Conservation (phyloP, 2,888 invertebrate species). For the Cyclophora punctaria region DNA sequence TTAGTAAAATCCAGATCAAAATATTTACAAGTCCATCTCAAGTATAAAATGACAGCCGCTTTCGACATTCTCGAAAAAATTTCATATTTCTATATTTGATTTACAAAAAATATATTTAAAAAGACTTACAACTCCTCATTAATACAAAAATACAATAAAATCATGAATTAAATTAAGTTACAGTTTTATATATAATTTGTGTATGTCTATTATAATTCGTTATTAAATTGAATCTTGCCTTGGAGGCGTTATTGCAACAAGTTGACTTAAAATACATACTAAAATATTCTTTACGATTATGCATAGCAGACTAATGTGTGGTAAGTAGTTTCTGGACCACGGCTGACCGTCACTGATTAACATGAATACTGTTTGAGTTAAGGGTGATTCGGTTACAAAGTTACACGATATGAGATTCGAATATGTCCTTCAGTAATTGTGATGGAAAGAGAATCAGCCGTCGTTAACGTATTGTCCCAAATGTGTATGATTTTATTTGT, state of each 20-base stretch:
- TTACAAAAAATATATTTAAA: constrained; percentile 30
- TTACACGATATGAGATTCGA: too few species aligned
- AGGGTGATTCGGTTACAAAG: too few species aligned
- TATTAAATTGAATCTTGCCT: constrained; percentile 35
- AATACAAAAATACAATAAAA: constrained; percentile 56
- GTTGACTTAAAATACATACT: constrained; percentile 44
- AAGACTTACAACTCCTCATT: constrained; percentile 38
- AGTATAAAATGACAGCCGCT: constrained; percentile 26
- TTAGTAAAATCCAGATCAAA: constrained; percentile 56
- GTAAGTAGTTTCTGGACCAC: constrained; percentile 22
- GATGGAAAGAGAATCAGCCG: too few species aligned
- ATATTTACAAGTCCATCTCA: constrained; percentile 53
- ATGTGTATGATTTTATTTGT: too few species aligned
- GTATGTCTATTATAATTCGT: constrained; percentile 20
- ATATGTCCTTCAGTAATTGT: too few species aligned
- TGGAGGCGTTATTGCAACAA: constrained; percentile 68
- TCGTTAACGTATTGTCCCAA: too few species aligned
- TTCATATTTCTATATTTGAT: constrained; percentile 38
- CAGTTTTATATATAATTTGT: constrained; percentile 34
- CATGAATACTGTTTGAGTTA: not conserved
- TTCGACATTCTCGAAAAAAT: constrained; percentile 26
- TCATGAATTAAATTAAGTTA: constrained; percentile 47
- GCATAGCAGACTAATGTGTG: constrained; percentile 34
- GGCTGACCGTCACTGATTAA: constrained; percentile 4
- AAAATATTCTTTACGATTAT: constrained; percentile 45